Evolutionary conservation across 2,888 invertebrate species (phyloP).

Genomic region (Mythimna loreyi): DNA sequence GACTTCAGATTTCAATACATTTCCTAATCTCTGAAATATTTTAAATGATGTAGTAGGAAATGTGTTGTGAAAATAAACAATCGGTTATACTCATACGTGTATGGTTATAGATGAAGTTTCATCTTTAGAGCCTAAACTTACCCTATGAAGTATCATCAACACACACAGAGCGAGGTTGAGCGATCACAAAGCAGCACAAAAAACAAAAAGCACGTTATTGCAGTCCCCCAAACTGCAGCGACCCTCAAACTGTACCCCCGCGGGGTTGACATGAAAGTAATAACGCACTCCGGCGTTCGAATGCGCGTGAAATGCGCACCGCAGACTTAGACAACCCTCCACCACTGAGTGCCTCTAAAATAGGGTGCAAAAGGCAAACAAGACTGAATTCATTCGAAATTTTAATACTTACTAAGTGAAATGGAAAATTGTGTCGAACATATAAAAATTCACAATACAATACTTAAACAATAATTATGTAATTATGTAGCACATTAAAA

Average conservation of each 20-base stretch:
- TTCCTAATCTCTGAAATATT: background rate
- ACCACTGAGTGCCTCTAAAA: background rate
- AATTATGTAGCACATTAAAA: too few relatives aligned
- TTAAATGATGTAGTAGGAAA: background rate
- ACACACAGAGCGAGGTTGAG: slow-evolving; percentile 34
- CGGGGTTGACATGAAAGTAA: slow-evolving; percentile 71
- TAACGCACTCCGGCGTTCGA: slow-evolving; percentile 67
- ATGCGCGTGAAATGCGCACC: slow-evolving; percentile 70
- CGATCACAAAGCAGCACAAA: slow-evolving; percentile 54
- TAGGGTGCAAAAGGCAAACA: background rate
- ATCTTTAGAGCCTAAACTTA: slow-evolving; percentile 8
- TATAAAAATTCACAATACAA: too few relatives aligned
- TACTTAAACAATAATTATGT: too few relatives aligned
- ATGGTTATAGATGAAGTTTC: background rate
- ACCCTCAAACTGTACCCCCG: slow-evolving; percentile 25
- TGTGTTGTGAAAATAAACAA: background rate
- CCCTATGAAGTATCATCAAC: slow-evolving; percentile 34
- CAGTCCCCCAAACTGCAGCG: slow-evolving; percentile 46
- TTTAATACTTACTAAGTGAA: too few relatives aligned
- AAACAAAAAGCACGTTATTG: slow-evolving; percentile 55
- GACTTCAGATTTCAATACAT: background rate
- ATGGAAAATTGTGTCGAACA: too few relatives aligned
- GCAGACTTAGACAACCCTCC: slow-evolving; percentile 47
- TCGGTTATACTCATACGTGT: background rate
- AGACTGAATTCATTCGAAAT: background rate